Percentiles rank a stretch among this genome's conserved stretches.
Evolutionary conservation across 2,113 vertebrate genomes (phyloP).

Genomic region (Ranitomeya imitator): DNA sequence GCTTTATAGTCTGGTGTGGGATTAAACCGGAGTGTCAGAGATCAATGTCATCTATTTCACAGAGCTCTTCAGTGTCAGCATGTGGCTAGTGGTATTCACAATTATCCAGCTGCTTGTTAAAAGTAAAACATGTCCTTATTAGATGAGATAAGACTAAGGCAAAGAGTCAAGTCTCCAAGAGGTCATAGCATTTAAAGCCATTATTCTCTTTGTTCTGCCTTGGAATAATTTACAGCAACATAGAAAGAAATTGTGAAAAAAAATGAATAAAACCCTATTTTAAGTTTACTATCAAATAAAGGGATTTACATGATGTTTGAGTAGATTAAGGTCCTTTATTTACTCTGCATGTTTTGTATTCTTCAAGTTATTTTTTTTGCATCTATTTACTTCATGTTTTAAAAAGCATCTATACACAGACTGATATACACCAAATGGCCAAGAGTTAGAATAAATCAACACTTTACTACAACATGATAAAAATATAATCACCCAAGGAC

Average conservation of each 20-base stretch:
- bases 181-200: slow-evolving; percentile 15
- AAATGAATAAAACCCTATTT: not conserved
- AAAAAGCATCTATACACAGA: no score
- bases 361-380: not conserved
- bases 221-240: not conserved
- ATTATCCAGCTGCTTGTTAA: slow-evolving; percentile 51
- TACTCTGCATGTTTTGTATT: not conserved
- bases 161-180: slow-evolving; percentile 22
- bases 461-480: no score
- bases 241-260: not conserved
- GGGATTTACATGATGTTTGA: not conserved
- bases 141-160: slow-evolving; percentile 42
- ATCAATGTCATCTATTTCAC: slow-evolving; percentile 51
- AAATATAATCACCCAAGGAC: no score
- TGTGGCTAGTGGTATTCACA: slow-evolving; percentile 42
- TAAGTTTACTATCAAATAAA: not conserved
- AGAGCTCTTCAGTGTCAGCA: slow-evolving; percentile 46
- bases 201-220: slow-evolving; percentile 30
- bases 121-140: slow-evolving; percentile 44
- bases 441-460: no score
- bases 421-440: no score
- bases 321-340: not conserved
- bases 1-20: slow-evolving; percentile 45
- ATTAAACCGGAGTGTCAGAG: slow-evolving; percentile 47
- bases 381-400: not conserved